phyloP scores from a whole-genome alignment of 2,797 vertebrate species.

The Apogon talboti region DNA sequence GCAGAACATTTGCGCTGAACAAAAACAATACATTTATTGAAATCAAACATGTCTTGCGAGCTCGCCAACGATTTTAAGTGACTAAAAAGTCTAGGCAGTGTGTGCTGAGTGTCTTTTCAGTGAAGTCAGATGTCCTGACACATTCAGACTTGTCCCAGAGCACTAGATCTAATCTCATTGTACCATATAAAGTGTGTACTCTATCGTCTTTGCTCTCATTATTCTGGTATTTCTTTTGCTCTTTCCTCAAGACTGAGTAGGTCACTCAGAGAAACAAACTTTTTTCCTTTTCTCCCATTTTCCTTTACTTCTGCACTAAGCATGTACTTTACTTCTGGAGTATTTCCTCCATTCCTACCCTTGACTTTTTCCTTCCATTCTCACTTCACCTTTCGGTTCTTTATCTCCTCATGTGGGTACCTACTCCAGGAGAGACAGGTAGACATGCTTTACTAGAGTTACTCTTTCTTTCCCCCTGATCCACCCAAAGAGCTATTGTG shows the following conservation, averaged over 20 bases:
- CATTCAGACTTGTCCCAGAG: neutral
- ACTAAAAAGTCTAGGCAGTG: neutral
- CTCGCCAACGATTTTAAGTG: slow-evolving; percentile 8
- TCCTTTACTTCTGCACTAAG: slow-evolving; percentile 56
- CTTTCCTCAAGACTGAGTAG: slow-evolving; percentile 17
- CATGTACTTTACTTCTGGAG: slow-evolving; percentile 62
- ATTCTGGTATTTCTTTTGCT: slow-evolving; percentile 7
- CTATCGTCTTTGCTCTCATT: neutral
- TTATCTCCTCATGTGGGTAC: slow-evolving; percentile 69
- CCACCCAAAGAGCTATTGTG: slow-evolving; percentile 75
- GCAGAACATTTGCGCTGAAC: slow-evolving; percentile 41
- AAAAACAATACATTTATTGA: slow-evolving; percentile 27
- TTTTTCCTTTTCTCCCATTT: slow-evolving; percentile 21
- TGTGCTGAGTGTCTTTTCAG: neutral
- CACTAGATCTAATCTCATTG: slow-evolving; percentile 1
- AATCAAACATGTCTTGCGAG: slow-evolving; percentile 9
- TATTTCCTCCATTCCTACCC: slow-evolving; percentile 59
- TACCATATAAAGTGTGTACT: neutral
- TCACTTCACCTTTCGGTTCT: slow-evolving; percentile 44
- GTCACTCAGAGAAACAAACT: slow-evolving; percentile 30
- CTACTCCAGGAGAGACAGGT: slow-evolving; percentile 68
- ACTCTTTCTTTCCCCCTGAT: slow-evolving; percentile 62
- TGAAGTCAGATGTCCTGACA: neutral
- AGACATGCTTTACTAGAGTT: slow-evolving; percentile 67
- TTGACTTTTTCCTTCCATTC: slow-evolving; percentile 60